A percentile compares a stretch with the other conserved stretches of the same genome.
Evolutionary conservation across 2,113 vertebrate genomes (phyloP).

Genomic region (Serinus canaria): DNA sequence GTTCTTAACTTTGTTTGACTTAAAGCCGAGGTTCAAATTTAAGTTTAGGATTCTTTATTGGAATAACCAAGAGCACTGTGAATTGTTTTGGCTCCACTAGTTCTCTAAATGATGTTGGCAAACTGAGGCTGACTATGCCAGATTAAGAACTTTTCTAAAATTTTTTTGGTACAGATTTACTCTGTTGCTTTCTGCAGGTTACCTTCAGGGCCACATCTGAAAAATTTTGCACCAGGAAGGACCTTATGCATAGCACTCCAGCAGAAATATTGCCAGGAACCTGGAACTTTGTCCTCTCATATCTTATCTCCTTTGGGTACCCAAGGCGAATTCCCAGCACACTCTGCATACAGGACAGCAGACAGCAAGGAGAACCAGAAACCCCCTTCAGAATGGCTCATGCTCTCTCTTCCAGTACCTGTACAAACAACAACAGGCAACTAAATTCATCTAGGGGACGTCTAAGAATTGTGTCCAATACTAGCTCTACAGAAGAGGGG

Average conservation of each 20-base stretch:
- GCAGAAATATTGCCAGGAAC: background rate
- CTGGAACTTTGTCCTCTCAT: background rate
- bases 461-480: background rate
- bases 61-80: background rate
- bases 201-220: background rate
- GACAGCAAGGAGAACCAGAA: background rate
- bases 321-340: background rate
- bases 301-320: background rate
- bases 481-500: background rate
- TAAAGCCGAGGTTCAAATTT: constrained; percentile 4
- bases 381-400: background rate
- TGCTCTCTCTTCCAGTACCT: background rate
- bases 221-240: background rate
- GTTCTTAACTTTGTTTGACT: constrained; percentile 10
- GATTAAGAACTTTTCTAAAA: background rate
- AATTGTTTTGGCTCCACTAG: background rate
- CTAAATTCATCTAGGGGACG: background rate
- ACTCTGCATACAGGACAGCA: background rate
- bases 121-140: background rate
- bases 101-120: background rate
- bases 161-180: background rate
- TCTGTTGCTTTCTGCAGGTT: background rate
- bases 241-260: background rate
- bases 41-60: background rate
- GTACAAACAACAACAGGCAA: background rate